phyloP scores from a whole-genome alignment of 2,113 vertebrate species.

The Paramormyrops kingsleyae region DNA sequence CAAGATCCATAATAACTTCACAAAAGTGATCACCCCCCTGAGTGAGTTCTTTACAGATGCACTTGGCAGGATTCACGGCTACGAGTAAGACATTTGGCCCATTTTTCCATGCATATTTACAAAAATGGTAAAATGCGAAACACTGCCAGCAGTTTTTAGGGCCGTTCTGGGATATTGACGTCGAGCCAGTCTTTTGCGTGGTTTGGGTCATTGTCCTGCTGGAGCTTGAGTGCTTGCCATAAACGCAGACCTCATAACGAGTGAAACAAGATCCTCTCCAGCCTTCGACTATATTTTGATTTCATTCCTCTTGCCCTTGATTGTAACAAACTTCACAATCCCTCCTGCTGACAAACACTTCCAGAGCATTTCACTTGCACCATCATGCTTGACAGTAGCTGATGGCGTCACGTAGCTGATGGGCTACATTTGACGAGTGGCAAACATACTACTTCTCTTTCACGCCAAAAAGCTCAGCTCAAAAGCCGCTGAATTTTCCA shows the following conservation, averaged over 20 bases:
- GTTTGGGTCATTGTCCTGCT: background rate
- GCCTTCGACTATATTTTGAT: background rate
- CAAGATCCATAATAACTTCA: background rate
- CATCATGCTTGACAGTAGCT: background rate
- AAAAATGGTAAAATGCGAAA: background rate
- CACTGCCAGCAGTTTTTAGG: background rate
- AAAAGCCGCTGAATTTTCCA: background rate
- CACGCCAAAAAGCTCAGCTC: background rate
- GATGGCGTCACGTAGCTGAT: background rate
- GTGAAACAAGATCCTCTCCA: background rate
- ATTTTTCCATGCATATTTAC: background rate
- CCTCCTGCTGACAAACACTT: background rate
- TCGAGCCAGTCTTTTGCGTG: background rate
- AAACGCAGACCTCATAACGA: background rate
- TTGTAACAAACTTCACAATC: background rate
- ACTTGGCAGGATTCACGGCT: background rate
- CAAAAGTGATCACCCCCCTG: background rate
- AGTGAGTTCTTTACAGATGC: background rate
- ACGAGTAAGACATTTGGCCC: background rate
- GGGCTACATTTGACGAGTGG: background rate
- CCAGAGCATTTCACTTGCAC: background rate
- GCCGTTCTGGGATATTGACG: background rate
- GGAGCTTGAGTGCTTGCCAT: background rate
- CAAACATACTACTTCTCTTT: background rate
- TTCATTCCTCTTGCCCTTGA: background rate